Evolutionary conservation across 2,888 invertebrate species (phyloP), one percentile per base, ranked within the genome.

Genomic region (Laothoe populi): DNA sequence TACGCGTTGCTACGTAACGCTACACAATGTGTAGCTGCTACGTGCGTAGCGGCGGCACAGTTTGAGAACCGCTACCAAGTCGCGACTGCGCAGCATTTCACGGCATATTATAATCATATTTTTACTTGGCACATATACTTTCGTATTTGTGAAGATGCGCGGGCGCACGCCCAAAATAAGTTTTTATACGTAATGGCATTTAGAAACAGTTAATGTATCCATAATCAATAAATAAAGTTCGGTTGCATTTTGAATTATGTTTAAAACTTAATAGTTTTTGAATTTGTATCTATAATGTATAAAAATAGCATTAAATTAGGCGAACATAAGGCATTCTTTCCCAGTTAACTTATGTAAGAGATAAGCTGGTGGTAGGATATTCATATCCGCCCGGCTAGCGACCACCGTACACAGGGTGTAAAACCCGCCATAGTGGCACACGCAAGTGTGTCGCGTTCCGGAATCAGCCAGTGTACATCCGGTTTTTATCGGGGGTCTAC

Each of bases 81-180:
- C 74, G 77, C 79, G 79, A 77, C 78, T 77, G 78, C 81, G 77
- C 71, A 60, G 87, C 90, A 88, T 91, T 91, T 91, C 91, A 92
- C 90, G 87, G 88, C 86, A 78, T 85, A 90, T 90, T 89, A 86
- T 88, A 90, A 90, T 91, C 89, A 90, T 91, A 91, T 90, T 90
- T 91, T 92, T 90, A 91, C 91, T 92, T 91, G 90, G 90, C 91
- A 90, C 90, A 87, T 88, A 86, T 85, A 83, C 66, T 67, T 66
- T 72, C 69, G 72, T 67, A 71, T 70, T 73, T 70, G 69, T 23
- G 46, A n/a, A 21, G 64, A 8, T 78, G 84, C 81, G 87, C 80
- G 79, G 77, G 86, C 82, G 83, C 82, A 70, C 71, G 73, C 74
- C 74, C 74, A 73, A 74, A 79, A 71, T 70, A 66, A 67, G 24